A percentile compares a stretch with the other conserved stretches of the same genome.
Conservation (phyloP, 2,113 vertebrate genomes). For the Rhinichthys klamathensis region DNA sequence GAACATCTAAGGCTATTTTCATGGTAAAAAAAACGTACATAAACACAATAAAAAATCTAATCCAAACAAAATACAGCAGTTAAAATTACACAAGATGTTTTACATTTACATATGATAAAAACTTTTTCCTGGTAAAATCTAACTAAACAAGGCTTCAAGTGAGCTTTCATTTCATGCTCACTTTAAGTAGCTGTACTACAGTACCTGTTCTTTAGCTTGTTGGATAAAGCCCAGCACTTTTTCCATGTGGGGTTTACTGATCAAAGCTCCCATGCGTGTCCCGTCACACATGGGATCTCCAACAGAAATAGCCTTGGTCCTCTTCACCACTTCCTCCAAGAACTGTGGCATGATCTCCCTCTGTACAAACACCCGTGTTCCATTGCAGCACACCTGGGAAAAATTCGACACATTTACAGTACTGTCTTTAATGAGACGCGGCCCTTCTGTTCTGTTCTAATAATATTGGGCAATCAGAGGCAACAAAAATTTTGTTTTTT, state of each 20-base stretch:
- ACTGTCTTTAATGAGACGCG: neutral
- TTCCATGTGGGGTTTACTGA: slow-evolving; percentile 87
- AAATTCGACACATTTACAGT: neutral
- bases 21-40: no score
- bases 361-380: slow-evolving; percentile 93
- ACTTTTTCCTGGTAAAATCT: no score
- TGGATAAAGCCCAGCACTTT: slow-evolving; percentile 86
- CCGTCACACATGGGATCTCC: slow-evolving; percentile 88
- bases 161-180: neutral
- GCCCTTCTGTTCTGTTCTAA: neutral
- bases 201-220: slow-evolving; percentile 87
- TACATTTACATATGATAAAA: no score
- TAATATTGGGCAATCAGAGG: neutral
- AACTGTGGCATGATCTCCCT: slow-evolving; percentile 85
- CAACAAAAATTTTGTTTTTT: no score
- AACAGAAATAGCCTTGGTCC: slow-evolving; percentile 85
- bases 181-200: neutral
- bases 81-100: no score
- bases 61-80: no score
- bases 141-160: neutral
- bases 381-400: slow-evolving; percentile 92
- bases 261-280: slow-evolving; percentile 92
- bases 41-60: no score
- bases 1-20: no score
- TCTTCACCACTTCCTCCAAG: slow-evolving; percentile 87